Percentiles rank a stretch among this genome's conserved stretches.
Evolutionary conservation across 2,113 vertebrate genomes (phyloP).

Genomic region (Perca flavescens): DNA sequence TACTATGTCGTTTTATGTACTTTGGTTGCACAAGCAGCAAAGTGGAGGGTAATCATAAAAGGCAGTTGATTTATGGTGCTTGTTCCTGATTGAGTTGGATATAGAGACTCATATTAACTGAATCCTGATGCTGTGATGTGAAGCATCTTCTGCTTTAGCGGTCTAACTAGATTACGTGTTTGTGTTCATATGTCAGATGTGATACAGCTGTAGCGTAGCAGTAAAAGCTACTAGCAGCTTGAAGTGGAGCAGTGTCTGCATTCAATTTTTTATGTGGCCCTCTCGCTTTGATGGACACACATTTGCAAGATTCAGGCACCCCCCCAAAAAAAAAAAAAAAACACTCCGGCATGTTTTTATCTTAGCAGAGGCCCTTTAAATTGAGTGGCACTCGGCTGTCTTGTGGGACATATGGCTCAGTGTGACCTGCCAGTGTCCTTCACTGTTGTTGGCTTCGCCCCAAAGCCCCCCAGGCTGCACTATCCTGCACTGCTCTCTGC

Average conservation of each 20-base stretch:
- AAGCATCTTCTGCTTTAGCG: conserved; percentile 26
- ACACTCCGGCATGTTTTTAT: conserved; percentile 8
- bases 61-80: conserved; percentile 53
- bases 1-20: conserved; percentile 22
- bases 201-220: conserved; percentile 3
- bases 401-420: conserved; percentile 56
- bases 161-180: conserved; percentile 22
- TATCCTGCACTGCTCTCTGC: conserved; percentile 35
- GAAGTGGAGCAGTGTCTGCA: conserved; percentile 35
- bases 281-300: conserved; percentile 30
- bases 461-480: conserved; percentile 58
- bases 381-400: conserved; percentile 43
- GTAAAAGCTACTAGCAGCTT: conserved; percentile 4
- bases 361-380: conserved; percentile 32
- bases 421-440: conserved; percentile 69
- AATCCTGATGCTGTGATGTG: conserved; percentile 30
- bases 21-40: conserved; percentile 26
- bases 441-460: conserved; percentile 55
- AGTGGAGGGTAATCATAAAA: conserved; percentile 37
- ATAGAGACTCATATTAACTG: conserved; percentile 40
- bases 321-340: neutral
- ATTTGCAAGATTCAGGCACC: neutral
- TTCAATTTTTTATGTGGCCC: conserved; percentile 40
- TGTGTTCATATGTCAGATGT: neutral
- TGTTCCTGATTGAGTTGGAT: conserved; percentile 49